phyloP scores from a whole-genome alignment of 2,113 vertebrate species.

The Mus spicilegus region DNA sequence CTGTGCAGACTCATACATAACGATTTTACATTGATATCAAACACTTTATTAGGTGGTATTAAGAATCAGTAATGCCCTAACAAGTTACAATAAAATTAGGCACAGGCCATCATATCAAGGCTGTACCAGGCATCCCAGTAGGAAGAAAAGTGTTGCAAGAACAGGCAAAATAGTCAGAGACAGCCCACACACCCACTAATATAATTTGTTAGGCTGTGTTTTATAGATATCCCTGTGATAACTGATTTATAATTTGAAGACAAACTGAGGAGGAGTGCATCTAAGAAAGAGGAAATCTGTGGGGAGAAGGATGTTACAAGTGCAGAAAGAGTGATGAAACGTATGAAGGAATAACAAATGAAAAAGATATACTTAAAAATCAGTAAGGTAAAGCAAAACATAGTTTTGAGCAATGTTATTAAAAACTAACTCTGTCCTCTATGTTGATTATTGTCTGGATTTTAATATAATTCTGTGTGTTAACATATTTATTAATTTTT shows the following conservation, averaged over 20 bases:
- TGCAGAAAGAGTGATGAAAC: background rate
- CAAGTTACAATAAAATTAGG: background rate
- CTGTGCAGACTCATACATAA: no score
- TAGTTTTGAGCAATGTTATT: background rate
- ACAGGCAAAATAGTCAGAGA: background rate
- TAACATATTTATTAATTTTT: background rate
- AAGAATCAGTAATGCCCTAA: background rate
- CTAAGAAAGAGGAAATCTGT: background rate
- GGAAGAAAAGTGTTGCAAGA: background rate
- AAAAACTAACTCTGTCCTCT: background rate
- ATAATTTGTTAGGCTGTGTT: background rate
- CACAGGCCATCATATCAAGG: background rate
- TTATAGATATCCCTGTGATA: background rate
- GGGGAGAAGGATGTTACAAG: background rate
- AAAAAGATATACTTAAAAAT: background rate
- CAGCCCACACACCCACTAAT: background rate
- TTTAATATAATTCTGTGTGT: background rate
- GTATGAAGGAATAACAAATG: background rate
- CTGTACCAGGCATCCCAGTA: no score
- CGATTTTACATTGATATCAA: background rate
- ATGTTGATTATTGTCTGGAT: background rate
- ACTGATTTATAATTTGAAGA: background rate
- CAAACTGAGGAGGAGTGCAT: background rate
- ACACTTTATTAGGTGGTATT: background rate
- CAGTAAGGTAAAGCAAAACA: background rate